Base-by-base conservation (phyloP, 1,140 invertebrate genomes). In the Chionoecetes opilio region DNA sequence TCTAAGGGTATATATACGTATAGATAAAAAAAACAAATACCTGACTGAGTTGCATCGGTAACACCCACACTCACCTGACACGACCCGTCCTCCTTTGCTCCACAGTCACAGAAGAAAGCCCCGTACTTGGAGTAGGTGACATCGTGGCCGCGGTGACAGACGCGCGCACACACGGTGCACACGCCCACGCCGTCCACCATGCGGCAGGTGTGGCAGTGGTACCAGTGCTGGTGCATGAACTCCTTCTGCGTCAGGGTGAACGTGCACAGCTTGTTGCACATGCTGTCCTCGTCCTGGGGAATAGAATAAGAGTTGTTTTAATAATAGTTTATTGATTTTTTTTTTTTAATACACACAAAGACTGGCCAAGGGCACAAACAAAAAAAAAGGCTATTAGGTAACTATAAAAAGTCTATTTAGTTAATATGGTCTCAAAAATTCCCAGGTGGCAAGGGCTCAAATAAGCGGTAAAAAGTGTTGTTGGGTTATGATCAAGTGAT, bases 31-130 rank as follows among this genome's bases (percentile, higher is more conserved):
- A 53, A 53, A n/a, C n/a, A n/a, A n/a, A n/a, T n/a, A n/a, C n/a
- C n/a, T n/a, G n/a, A n/a, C n/a, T 53, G 46, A 53, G 21, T 17
- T 75, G 63, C 26, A 21, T 26, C 9, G 21, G 26, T 1, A 75
- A 75, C 6, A 1, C 6, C 21, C 21, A 75, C 2, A 88, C 92
- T 91, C 96, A 97, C 98, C 97, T 98, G 97, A 96, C 97, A 98
- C 17, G 98, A 98, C 0, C 98, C 98, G 97, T 99, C 99, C 96
- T 99, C 99, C 97, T 99, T 99, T 9, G 99, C 99, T 3, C 99
- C 99, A 97, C 99, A 99, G 97, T 99, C 99, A 97, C 99, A 99
- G 97, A 99, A 99, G 97, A 99, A 99, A 96, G 99, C 99, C 3
- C 99, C 99, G 97, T 99, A 99, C 97, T 99, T 99, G 31, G 99